A percentile compares a stretch with the other conserved stretches of the same genome.
Evolutionary conservation across 2,113 vertebrate genomes (phyloP).

Genomic region (Indicator indicator): DNA sequence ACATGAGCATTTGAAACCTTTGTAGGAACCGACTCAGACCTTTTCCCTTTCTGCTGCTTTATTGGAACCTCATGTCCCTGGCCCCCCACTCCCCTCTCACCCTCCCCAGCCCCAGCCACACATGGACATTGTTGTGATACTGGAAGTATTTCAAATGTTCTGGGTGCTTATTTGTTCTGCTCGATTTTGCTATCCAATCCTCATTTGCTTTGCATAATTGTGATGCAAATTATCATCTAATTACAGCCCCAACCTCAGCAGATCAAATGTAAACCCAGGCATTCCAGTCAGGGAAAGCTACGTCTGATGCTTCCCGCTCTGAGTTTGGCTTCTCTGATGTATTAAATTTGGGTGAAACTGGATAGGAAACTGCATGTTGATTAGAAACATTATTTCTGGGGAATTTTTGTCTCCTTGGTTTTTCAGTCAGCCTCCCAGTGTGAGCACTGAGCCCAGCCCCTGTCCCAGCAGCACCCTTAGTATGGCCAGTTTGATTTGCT

Average conservation of each 20-base stretch:
- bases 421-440: not conserved
- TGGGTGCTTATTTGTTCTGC: conserved; percentile 70
- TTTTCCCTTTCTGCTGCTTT: conserved; percentile 68
- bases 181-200: conserved; percentile 55
- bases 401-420: not conserved
- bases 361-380: conserved; percentile 20
- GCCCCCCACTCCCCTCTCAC: not conserved
- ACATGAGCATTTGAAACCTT: conserved; percentile 73
- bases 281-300: conserved; percentile 10
- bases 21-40: conserved; percentile 56
- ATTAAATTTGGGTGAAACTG: conserved; percentile 45
- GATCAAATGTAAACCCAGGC: conserved; percentile 55
- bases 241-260: conserved; percentile 64
- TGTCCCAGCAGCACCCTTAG: not conserved
- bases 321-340: conserved; percentile 6
- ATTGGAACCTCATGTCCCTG: conserved; percentile 76
- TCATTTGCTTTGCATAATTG: conserved; percentile 74
- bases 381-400: not conserved
- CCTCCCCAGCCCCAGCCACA: conserved; percentile 1
- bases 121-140: conserved; percentile 48
- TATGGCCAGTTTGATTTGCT: not conserved
- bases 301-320: not conserved
- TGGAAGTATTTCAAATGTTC: conserved; percentile 69
- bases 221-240: conserved; percentile 79
- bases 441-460: not conserved